Evolutionary conservation across 1,140 invertebrate species (phyloP).

Genomic region (Drosophila ananassae): DNA sequence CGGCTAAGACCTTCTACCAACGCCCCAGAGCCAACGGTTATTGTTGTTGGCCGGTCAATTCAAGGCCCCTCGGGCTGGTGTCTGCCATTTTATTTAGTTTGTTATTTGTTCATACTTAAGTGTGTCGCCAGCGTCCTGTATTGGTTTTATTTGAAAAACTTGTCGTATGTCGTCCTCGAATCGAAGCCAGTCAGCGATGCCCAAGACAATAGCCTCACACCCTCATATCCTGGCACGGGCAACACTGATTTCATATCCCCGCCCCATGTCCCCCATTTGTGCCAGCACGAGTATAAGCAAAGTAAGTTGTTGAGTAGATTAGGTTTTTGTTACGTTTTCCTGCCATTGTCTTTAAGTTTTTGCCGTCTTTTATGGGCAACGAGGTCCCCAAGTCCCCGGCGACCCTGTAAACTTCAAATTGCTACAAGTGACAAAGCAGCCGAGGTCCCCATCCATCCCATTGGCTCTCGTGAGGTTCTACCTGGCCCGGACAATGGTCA

Average conservation of each 20-base stretch:
- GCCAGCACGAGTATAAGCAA: constrained; percentile 41
- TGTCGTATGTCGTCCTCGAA: constrained; percentile 77
- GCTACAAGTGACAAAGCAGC: constrained; percentile 66
- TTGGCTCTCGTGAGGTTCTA: constrained; percentile 5
- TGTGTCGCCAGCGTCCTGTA: constrained; percentile 70
- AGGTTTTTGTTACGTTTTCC: constrained; percentile 70
- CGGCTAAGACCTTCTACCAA: constrained; percentile 29
- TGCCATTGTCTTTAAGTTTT: constrained; percentile 74
- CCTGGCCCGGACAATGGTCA: constrained; percentile 34
- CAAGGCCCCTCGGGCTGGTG: constrained; percentile 53
- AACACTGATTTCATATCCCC: constrained; percentile 29
- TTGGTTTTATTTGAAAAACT: constrained; percentile 80
- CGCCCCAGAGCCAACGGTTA: constrained; percentile 38
- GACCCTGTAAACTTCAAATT: constrained; percentile 82
- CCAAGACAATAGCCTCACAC: constrained; percentile 69
- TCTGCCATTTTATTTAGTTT: constrained; percentile 80
- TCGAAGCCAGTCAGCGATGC: constrained; percentile 70
- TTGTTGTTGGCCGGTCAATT: constrained; percentile 58
- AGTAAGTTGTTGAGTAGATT: constrained; percentile 80
- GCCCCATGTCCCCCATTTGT: constrained; percentile 3
- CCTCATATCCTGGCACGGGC: constrained; percentile 6
- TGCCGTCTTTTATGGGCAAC: constrained; percentile 60
- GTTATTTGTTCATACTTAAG: constrained; percentile 81
- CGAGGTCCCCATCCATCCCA: not conserved
- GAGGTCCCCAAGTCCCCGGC: constrained; percentile 56